Evolutionary conservation across 2,113 vertebrate species (phyloP).

Genomic region (Tetrax tetrax): DNA sequence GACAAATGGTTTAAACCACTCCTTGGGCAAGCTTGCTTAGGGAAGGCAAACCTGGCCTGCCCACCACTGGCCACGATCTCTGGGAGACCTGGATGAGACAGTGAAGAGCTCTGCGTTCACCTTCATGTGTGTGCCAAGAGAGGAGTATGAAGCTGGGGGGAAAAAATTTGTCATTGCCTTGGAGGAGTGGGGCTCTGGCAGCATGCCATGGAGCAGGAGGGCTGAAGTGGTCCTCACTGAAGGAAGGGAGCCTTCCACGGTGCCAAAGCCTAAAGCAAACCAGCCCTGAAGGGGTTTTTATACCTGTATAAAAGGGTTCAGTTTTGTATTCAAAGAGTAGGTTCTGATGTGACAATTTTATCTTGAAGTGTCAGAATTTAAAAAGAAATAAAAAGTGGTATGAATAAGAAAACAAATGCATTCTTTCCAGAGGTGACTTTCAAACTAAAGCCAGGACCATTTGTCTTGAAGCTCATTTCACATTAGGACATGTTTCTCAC

Average conservation of each 20-base stretch:
- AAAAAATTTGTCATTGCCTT: background rate
- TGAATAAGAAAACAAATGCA: background rate
- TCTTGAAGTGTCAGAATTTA: background rate
- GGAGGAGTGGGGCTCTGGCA: background rate
- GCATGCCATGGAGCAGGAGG: rapidly evolving
- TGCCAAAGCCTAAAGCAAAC: background rate
- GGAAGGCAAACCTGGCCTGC: background rate
- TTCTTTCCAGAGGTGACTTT: conserved; percentile 43
- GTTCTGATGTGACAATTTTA: background rate
- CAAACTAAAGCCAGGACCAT: background rate
- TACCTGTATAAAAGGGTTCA: background rate
- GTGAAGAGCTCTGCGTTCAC: background rate
- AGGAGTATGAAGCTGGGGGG: background rate
- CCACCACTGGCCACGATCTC: background rate
- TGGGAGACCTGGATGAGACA: background rate
- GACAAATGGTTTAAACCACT: rapidly evolving
- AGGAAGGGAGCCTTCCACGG: background rate
- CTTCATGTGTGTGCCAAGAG: background rate
- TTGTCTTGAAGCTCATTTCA: conserved; percentile 30
- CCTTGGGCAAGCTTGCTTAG: background rate
- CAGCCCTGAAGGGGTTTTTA: background rate
- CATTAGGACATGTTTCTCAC: background rate
- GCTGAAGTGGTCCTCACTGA: rapidly evolving
- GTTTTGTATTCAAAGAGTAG: background rate
- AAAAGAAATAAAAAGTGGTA: background rate